A percentile compares a stretch with the other conserved stretches of the same genome.
phyloP scores from a whole-genome alignment of 1,140 invertebrate species.

The Hylaeus volcanicus region DNA sequence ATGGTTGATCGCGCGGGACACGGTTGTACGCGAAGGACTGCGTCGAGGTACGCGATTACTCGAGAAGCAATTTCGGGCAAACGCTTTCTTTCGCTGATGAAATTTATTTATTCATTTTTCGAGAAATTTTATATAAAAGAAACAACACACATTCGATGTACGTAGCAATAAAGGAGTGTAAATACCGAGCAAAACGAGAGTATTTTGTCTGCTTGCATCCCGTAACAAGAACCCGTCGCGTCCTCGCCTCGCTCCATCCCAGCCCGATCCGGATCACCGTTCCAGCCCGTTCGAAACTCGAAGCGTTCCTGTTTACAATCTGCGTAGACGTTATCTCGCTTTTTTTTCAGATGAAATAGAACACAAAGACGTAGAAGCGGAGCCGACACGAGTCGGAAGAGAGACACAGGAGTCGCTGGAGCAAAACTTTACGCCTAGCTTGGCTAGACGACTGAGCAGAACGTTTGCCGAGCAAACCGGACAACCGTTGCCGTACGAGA shows the following conservation, averaged over 20 bases:
- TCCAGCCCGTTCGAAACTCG: too few species aligned
- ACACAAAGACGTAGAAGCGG: conserved; percentile 49
- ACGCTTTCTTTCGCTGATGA: conserved; percentile 14
- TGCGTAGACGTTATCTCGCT: conserved; percentile 40
- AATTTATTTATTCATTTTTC: conserved; percentile 68
- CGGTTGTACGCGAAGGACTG: too few species aligned
- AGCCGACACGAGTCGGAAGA: conserved; percentile 47
- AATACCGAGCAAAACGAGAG: conserved; percentile 25
- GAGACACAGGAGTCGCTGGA: conserved; percentile 69
- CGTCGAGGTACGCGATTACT: not conserved
- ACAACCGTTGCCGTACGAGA: conserved; percentile 49
- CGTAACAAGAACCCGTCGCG: conserved; percentile 7
- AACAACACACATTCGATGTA: conserved; percentile 59
- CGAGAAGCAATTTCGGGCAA: not conserved
- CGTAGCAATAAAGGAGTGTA: conserved; percentile 74
- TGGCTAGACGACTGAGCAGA: conserved; percentile 75
- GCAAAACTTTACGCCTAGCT: conserved; percentile 74
- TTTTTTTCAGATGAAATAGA: conserved; percentile 64
- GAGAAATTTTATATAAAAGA: conserved; percentile 60
- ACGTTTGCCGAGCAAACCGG: conserved; percentile 77
- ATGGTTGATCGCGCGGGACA: too few species aligned
- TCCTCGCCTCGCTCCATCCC: not conserved
- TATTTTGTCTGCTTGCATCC: conserved; percentile 42
- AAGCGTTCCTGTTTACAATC: conserved; percentile 11
- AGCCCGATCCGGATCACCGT: not conserved